Conservation (phyloP, 53 echinoderm and acorn worm species). For the Pentamera pediparva region DNA sequence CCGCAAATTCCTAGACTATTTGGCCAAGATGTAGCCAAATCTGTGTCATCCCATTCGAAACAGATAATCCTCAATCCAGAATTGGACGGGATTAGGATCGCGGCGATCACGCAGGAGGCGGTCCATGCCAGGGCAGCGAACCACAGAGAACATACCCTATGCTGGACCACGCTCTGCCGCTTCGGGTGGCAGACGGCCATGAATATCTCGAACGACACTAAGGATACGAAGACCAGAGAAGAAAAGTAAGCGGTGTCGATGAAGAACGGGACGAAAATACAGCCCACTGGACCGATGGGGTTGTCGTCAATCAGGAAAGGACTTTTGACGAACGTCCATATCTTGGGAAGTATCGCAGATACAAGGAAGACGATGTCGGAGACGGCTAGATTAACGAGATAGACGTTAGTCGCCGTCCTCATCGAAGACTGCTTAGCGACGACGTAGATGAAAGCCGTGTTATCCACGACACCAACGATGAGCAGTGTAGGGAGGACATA, state of each 20-base stretch:
- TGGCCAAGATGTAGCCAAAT: conserved; percentile 37
- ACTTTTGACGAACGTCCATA: conserved; percentile 40
- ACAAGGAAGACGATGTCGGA: conserved; percentile 68
- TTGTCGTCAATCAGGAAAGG: conserved; percentile 48
- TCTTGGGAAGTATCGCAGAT: conserved; percentile 56
- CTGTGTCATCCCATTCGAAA: conserved; percentile 39
- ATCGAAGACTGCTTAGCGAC: conserved; percentile 50
- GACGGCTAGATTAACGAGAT: too few species aligned
- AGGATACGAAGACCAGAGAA: conserved; percentile 60
- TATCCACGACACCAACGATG: conserved; percentile 54
- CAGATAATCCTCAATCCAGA: conserved; percentile 17
- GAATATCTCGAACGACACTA: conserved; percentile 68
- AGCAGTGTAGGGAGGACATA: conserved; percentile 58
- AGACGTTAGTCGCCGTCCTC: too few species aligned
- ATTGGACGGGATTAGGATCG: conserved; percentile 49
- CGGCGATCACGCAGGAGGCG: conserved; percentile 48
- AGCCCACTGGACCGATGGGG: conserved; percentile 51
- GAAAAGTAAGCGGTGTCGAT: conserved; percentile 63
- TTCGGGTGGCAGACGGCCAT: conserved; percentile 65
- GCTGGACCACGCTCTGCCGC: too few species aligned
- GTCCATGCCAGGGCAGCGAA: conserved; percentile 37
- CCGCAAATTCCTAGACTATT: conserved; percentile 17
- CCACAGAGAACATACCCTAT: too few species aligned
- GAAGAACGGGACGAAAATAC: conserved; percentile 47
- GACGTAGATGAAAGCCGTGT: conserved; percentile 67